Conservation (phyloP, 2,888 invertebrate species). For the Andrena hattorfiana region DNA sequence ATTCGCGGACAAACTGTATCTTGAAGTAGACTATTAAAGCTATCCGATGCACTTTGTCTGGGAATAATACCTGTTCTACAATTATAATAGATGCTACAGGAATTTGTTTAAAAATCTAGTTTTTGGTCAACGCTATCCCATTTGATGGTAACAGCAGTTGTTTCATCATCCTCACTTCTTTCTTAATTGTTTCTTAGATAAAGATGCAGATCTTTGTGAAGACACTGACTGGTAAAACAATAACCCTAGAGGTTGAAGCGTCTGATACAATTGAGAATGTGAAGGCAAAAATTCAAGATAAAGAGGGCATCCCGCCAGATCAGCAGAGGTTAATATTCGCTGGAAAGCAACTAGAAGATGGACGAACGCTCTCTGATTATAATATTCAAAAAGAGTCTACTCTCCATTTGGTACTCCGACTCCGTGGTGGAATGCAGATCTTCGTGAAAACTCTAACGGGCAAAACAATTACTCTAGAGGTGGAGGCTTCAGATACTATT, state of each 20-base stretch:
- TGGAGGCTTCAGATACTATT: conserved; percentile 75
- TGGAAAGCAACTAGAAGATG: conserved; percentile 76
- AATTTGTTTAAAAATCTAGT: too few relatives aligned
- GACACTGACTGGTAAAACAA: conserved; percentile 72
- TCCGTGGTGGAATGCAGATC: conserved; percentile 74
- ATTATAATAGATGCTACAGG: too few relatives aligned
- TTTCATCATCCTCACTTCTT: too few relatives aligned
- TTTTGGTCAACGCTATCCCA: too few relatives aligned
- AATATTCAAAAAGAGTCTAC: conserved; percentile 77
- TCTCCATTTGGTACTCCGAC: conserved; percentile 70
- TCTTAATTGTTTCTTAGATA: conserved; percentile 56
- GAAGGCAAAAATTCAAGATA: conserved; percentile 76
- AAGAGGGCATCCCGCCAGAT: conserved; percentile 77
- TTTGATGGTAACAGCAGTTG: too few relatives aligned
- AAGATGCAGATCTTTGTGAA: conserved; percentile 76
- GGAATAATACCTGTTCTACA: too few relatives aligned
- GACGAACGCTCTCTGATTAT: conserved; percentile 73
- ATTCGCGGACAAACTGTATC: too few relatives aligned
- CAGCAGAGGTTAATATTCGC: conserved; percentile 78
- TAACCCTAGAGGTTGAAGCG: conserved; percentile 76
- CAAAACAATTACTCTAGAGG: conserved; percentile 77
- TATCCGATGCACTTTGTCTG: too few relatives aligned
- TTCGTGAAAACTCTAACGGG: conserved; percentile 68
- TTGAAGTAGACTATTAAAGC: too few relatives aligned
- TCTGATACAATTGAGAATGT: conserved; percentile 76